Percentiles rank a stretch among this genome's conserved stretches.
Conservation (phyloP, 2,113 vertebrate species). For the Amphilophus citrinellus region DNA sequence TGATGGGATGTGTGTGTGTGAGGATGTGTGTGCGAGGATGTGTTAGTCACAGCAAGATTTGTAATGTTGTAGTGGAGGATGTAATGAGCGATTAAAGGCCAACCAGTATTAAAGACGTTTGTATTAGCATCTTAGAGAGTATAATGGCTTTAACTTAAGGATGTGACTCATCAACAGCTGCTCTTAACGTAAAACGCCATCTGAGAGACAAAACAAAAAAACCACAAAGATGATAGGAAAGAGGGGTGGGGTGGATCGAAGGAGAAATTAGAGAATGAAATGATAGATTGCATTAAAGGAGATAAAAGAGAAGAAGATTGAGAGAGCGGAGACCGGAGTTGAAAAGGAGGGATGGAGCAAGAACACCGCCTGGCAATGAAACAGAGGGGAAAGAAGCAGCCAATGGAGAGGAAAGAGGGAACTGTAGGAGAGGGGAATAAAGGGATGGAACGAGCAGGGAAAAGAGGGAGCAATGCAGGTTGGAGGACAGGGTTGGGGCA, state of each 20-base stretch:
- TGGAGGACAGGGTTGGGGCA: neutral
- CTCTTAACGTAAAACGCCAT: slow-evolving; percentile 42
- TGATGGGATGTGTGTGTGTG: neutral
- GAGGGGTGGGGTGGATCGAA: neutral
- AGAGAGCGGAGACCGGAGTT: neutral
- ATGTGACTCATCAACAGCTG: slow-evolving; percentile 64
- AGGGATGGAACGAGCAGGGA: slow-evolving; percentile 22
- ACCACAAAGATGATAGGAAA: neutral
- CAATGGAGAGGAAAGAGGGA: neutral
- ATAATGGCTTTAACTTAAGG: slow-evolving; percentile 36
- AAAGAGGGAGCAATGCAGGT: slow-evolving; percentile 8
- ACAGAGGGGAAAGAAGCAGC: slow-evolving; percentile 10
- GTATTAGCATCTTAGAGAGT: slow-evolving; percentile 29
- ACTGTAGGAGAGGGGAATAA: slow-evolving; percentile 25
- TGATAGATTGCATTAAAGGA: slow-evolving; percentile 20
- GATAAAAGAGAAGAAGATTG: neutral
- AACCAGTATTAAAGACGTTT: slow-evolving; percentile 46
- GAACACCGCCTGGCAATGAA: neutral
- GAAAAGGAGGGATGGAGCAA: neutral
- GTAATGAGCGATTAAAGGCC: slow-evolving; percentile 51
- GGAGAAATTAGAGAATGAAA: neutral
- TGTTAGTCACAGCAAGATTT: slow-evolving; percentile 20
- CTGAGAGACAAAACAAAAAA: slow-evolving; percentile 28
- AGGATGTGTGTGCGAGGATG: slow-evolving; percentile 19
- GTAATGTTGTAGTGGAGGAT: slow-evolving; percentile 25